These are phyloP conservation scores for Apeltes quadracus DNA, from an alignment of 2,113 vertebrate genomes.

Conservation along the genomic window DNA sequence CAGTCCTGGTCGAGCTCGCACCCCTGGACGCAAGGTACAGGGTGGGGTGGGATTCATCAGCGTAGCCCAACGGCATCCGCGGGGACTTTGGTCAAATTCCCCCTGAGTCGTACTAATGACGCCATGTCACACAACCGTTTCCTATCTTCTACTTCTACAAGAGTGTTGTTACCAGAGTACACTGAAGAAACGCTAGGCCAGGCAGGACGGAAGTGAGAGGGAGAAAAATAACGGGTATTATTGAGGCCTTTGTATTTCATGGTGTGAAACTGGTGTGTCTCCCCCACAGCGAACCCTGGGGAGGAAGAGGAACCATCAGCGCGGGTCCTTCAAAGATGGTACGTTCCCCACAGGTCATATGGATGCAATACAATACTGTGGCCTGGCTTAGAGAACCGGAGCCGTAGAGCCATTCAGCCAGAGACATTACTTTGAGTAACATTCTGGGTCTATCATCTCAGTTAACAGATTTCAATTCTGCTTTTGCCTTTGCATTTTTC, in stretches of 20 bases:
- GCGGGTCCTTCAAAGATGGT: slow-evolving; percentile 97
- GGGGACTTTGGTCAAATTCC: slow-evolving; percentile 27
- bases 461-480: too few species aligned
- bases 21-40: slow-evolving; percentile 67
- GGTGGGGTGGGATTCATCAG: background rate
- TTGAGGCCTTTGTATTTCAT: background rate
- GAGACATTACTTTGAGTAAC: too few species aligned
- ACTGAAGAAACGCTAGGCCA: background rate
- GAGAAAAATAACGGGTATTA: background rate
- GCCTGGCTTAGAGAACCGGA: too few species aligned
- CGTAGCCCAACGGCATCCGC: background rate
- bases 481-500: too few species aligned
- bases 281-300: slow-evolving; percentile 82
- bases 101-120: slow-evolving; percentile 43
- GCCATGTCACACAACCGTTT: slow-evolving; percentile 17
- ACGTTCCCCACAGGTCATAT: slow-evolving; percentile 73
- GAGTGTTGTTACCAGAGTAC: slow-evolving; percentile 15
- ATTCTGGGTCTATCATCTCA: too few species aligned
- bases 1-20: slow-evolving; percentile 46
- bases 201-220: background rate
- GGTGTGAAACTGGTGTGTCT: slow-evolving; percentile 34
- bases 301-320: slow-evolving; percentile 83
- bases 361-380: too few species aligned
- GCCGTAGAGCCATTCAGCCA: too few species aligned
- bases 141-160: slow-evolving; percentile 19